Percentiles rank a stretch among this genome's conserved stretches.
Conservation (phyloP, 2,888 invertebrate genomes). For the Epinotia demarniana region DNA sequence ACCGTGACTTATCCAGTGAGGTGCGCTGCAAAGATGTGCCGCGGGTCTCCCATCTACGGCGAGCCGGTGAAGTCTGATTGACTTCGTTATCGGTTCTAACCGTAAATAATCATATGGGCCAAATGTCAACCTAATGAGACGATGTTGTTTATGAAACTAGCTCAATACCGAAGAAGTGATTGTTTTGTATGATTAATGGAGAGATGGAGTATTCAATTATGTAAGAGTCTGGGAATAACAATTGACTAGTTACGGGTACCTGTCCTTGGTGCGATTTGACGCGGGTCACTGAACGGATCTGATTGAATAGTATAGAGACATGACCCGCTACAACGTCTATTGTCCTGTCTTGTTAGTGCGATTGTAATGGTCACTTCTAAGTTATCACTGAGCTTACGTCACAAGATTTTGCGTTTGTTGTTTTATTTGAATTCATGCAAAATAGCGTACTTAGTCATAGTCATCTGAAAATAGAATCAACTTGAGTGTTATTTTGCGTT, state of each 20-base stretch:
- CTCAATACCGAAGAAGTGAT: slow-evolving; percentile 25
- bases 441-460: background rate
- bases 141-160: slow-evolving; percentile 49
- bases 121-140: slow-evolving; percentile 57
- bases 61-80: slow-evolving; percentile 69
- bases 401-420: slow-evolving; percentile 31
- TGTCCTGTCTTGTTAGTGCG: slow-evolving; percentile 69
- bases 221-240: slow-evolving; percentile 39
- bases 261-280: slow-evolving; percentile 44
- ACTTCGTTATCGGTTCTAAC: slow-evolving; percentile 69
- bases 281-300: slow-evolving; percentile 45
- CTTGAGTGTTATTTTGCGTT: background rate
- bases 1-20: slow-evolving; percentile 74
- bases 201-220: slow-evolving; percentile 21
- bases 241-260: slow-evolving; percentile 42
- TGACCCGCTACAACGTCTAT: slow-evolving; percentile 61
- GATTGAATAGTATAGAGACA: slow-evolving; percentile 56
- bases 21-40: slow-evolving; percentile 68
- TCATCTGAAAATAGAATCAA: background rate
- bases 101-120: slow-evolving; percentile 60
- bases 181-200: slow-evolving; percentile 39
- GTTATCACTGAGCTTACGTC: slow-evolving; percentile 47
- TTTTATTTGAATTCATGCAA: slow-evolving; percentile 16
- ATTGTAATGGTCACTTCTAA: slow-evolving; percentile 61
- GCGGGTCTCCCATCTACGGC: slow-evolving; percentile 65